Evolutionary conservation across 2,888 invertebrate genomes (phyloP), one percentile per base, ranked within the genome.

Genomic region (Mimas tiliae): DNA sequence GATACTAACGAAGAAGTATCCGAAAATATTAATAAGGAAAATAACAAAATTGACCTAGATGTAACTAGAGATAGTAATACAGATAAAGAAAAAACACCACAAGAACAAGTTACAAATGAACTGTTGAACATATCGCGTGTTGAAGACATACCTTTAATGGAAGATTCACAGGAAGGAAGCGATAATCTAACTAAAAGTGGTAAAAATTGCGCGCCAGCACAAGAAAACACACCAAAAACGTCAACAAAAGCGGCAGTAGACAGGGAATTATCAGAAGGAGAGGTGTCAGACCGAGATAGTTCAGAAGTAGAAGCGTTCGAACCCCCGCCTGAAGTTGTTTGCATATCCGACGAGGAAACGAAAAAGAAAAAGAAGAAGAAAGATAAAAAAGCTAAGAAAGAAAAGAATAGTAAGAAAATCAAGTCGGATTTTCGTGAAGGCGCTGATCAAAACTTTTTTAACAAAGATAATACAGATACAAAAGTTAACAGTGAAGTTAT

Each of bases 331-430:
- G 95, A 94, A 84, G 91, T 95, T 0, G 89, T 95, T 3, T 93
- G 93, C 27, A 94, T 95, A 69, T 93, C 93, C 0, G 94, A 93
- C 51, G 93, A 93, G 1, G 91, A 93, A 50, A 70, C 62, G 0
- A 78, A 70, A 4, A 75, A 72, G 38, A 79, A 50, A 19, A 50
- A 79, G 64, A 85, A 79, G 67, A 90, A 91, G 69, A 94, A 90
- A 81, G 91, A 80, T 72, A 94, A 80, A 80, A 94, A 83, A 80
- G 79, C 70, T 68, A 93, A 83, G 74, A 87, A 84, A 68, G 81
- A 79, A 1, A 88, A 89, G 65, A 88, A 85, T 65, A 69, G 72
- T 8, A 88, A 87, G 65, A 87, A 83, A 66, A 74, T 75, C 0
- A 81, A 83, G 66, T 76, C 77, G 86, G 88, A 89, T 89, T 91